Evolutionary conservation across 2,797 vertebrate genomes (phyloP).

Genomic region (Otolemur crassicaudatus): DNA sequence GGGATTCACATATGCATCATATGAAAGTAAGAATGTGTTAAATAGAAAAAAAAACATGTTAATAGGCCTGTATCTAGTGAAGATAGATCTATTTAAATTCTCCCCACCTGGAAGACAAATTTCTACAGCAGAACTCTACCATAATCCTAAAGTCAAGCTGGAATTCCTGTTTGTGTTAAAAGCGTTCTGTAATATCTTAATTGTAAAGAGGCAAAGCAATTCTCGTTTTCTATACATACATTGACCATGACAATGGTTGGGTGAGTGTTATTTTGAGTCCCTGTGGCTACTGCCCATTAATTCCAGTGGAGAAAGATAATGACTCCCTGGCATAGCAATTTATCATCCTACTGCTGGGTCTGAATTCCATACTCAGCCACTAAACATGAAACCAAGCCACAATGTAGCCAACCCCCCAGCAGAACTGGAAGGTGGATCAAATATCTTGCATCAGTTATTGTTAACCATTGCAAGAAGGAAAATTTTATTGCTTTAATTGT

Average conservation of each 20-base stretch:
- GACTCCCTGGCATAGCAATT: conserved; percentile 54
- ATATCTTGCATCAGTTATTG: not conserved
- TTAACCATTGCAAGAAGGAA: not conserved
- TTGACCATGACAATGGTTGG: conserved; percentile 47
- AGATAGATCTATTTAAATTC: conserved; percentile 42
- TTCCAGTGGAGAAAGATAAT: conserved; percentile 71
- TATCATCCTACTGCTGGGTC: conserved; percentile 23
- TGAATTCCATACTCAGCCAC: conserved; percentile 62
- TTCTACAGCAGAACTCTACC: not conserved
- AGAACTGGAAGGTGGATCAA: conserved; percentile 40
- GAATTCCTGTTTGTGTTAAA: not conserved
- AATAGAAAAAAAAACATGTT: not conserved
- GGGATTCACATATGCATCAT: not conserved
- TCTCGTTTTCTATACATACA: not conserved
- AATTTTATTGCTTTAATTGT: not conserved
- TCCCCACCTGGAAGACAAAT: not conserved
- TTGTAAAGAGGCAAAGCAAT: conserved; percentile 40
- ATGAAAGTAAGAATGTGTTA: not conserved
- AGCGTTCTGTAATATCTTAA: conserved; percentile 30
- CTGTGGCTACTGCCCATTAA: conserved; percentile 48
- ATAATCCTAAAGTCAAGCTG: not conserved
- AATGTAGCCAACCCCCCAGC: not conserved
- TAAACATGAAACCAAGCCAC: not conserved
- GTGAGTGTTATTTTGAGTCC: conserved; percentile 50
- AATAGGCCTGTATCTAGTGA: not conserved